These are phyloP conservation scores for Chrosomus eos DNA, from an alignment of 2,797 vertebrate species.

Conservation along the genomic window DNA sequence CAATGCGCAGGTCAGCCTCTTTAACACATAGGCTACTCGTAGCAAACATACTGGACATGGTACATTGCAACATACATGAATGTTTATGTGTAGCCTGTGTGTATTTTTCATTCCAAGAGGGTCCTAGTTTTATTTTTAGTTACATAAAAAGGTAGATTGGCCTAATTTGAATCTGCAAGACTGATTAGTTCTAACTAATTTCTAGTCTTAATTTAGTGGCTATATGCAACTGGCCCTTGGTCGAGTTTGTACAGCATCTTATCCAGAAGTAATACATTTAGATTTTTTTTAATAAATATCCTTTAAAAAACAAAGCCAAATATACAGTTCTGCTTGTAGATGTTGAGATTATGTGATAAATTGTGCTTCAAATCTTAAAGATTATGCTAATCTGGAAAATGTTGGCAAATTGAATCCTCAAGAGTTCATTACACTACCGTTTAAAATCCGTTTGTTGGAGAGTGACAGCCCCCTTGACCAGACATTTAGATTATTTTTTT, in stretches of 20 bases:
- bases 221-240: not conserved
- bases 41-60: not conserved
- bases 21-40: constrained; percentile 48
- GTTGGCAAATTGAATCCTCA: not conserved
- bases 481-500: too few relatives aligned
- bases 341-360: not conserved
- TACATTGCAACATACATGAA: not conserved
- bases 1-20: constrained; percentile 46
- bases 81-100: constrained; percentile 19
- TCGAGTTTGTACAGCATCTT: not conserved
- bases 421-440: not conserved
- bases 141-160: not conserved
- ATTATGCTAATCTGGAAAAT: too few relatives aligned
- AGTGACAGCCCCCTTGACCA: not conserved
- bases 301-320: not conserved
- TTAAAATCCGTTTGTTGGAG: not conserved
- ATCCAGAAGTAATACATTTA: not conserved
- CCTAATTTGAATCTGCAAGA: not conserved
- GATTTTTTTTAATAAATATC: too few relatives aligned
- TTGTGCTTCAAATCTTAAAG: not conserved
- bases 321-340: not conserved
- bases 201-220: not conserved
- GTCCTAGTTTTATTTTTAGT: not conserved
- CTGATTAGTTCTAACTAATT: not conserved
- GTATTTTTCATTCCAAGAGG: constrained; percentile 10